Conservation (phyloP, 2,797 vertebrate species). For the Acrocephalus scirpaceus region DNA sequence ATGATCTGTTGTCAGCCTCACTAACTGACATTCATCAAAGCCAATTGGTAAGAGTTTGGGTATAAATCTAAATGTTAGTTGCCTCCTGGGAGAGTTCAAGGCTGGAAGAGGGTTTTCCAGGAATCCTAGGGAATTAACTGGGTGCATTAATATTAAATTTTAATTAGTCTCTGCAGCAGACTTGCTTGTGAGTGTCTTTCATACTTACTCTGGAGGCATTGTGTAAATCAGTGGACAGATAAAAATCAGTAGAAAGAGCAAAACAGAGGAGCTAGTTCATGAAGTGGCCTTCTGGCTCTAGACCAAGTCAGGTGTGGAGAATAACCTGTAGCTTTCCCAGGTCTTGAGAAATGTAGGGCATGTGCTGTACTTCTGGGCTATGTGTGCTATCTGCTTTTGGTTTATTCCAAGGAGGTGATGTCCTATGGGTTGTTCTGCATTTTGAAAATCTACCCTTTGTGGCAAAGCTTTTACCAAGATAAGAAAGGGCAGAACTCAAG, state of each 20-base stretch:
- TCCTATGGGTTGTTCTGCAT: not conserved
- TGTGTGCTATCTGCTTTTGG: not conserved
- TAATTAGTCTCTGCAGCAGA: conserved; percentile 27
- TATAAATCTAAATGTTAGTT: conserved; percentile 45
- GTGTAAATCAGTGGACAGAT: not conserved
- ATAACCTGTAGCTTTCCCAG: not conserved
- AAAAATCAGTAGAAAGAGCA: not conserved
- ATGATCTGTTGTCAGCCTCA: conserved; percentile 9
- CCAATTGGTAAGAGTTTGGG: conserved; percentile 12
- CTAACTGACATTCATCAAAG: conserved; percentile 47
- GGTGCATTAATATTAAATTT: conserved; percentile 66
- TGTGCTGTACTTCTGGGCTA: not conserved
- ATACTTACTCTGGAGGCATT: not conserved
- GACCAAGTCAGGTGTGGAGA: not conserved
- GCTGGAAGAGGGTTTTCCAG: conserved; percentile 57
- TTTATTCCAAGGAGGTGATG: not conserved
- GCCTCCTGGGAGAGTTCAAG: conserved; percentile 39
- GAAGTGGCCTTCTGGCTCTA: not conserved
- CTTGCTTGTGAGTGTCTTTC: conserved; percentile 1
- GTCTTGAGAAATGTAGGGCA: not conserved
- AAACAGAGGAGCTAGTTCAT: not conserved
- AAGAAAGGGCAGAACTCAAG: not conserved
- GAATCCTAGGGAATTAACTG: conserved; percentile 50
- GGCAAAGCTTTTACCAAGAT: not conserved
- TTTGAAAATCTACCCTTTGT: not conserved